Percentiles rank a stretch among this genome's conserved stretches.
Conservation (phyloP, 2,113 vertebrate genomes). For the Danio rerio region GRCz12tu NC_133198.1:30217001-30217500, state of each 20-base stretch:
- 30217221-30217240: neutral
- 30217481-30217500: neutral
- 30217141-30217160: constrained; percentile 99
- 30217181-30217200: neutral
- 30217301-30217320: constrained; percentile 4
- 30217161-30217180: constrained; percentile 90
- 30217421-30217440: constrained; percentile 17
- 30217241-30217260: neutral
- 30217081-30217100: constrained; percentile 97
- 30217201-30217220: too few species aligned
- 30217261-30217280: neutral
- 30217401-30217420: neutral
- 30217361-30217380: constrained; percentile 59
- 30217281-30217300: neutral
- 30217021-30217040: constrained; percentile 96
- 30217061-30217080: constrained; percentile 99
- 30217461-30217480: neutral
- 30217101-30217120: constrained; percentile 97
- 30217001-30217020: constrained; percentile 97
- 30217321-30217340: constrained; percentile 31
- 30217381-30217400: neutral
- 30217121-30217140: constrained; percentile 99
- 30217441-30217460: constrained; percentile 28
- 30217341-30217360: constrained; percentile 46
- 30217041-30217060: constrained; percentile 96